Evolutionary conservation across 2,797 vertebrate species (phyloP).

Genomic region (Myotis findleyi): DNA sequence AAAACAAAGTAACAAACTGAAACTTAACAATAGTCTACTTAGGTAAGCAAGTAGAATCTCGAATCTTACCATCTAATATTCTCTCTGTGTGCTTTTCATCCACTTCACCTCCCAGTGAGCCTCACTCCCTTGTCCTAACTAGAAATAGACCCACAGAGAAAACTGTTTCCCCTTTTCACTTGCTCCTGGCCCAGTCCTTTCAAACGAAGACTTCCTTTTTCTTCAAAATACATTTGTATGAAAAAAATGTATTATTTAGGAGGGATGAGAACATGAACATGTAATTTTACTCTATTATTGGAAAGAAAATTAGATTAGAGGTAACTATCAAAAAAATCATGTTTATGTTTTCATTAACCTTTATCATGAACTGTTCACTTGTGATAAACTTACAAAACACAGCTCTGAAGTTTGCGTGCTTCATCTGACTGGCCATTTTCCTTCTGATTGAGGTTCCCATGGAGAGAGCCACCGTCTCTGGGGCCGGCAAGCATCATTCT

Average conservation of each 20-base stretch:
- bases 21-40: conserved; percentile 22
- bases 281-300: background rate
- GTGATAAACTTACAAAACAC: background rate
- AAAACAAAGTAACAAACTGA: background rate
- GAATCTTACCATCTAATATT: background rate
- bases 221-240: background rate
- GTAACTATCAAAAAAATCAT: conserved; percentile 12
- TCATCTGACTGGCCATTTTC: background rate
- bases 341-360: conserved; percentile 28
- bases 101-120: background rate
- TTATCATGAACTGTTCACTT: background rate
- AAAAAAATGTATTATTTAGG: background rate
- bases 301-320: background rate
- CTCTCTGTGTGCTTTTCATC: background rate
- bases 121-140: background rate
- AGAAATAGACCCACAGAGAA: background rate
- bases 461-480: background rate
- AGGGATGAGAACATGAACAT: background rate
- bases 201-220: background rate
- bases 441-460: background rate
- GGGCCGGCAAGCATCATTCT: background rate
- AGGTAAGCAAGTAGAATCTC: background rate
- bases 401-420: background rate
- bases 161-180: background rate
- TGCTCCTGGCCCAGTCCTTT: background rate